phyloP scores from a whole-genome alignment of 1,140 invertebrate genomes.

The Achatina immaculata region DNA sequence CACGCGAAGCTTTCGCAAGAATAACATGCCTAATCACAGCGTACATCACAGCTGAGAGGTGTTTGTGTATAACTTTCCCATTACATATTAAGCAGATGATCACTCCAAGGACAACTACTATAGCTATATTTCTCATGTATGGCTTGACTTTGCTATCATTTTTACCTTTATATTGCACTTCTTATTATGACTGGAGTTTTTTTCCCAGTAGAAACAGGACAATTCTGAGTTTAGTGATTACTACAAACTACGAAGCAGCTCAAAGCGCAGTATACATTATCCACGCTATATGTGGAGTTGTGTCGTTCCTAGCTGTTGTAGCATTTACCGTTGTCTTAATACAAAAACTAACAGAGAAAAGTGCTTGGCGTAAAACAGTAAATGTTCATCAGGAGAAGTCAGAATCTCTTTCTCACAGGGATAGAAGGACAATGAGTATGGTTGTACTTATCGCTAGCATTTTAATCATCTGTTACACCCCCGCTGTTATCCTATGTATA shows the following conservation, averaged over 20 bases:
- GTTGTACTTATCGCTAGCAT: constrained; percentile 5
- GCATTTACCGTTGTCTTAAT: not conserved
- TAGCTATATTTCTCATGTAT: not conserved
- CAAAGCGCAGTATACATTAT: not conserved
- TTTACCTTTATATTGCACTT: not conserved
- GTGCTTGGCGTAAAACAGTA: not conserved
- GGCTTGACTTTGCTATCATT: not conserved
- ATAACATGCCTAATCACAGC: too few species aligned
- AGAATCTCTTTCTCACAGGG: not conserved
- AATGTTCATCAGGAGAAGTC: too few species aligned
- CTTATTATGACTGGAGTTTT: constrained; percentile 8
- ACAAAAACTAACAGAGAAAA: not conserved
- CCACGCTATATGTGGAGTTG: not conserved
- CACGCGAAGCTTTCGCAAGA: too few species aligned
- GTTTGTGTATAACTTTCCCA: too few species aligned
- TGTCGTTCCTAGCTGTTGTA: not conserved
- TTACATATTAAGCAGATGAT: too few species aligned
- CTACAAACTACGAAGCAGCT: too few species aligned
- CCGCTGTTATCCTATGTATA: not conserved
- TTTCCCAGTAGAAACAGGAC: not conserved
- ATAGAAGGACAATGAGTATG: not conserved
- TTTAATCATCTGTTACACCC: not conserved
- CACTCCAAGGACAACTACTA: too few species aligned
- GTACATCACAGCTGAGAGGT: too few species aligned
- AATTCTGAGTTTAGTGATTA: not conserved